Base-by-base conservation (phyloP, 1,140 invertebrate genomes). In the Drosophila pandora region DNA sequence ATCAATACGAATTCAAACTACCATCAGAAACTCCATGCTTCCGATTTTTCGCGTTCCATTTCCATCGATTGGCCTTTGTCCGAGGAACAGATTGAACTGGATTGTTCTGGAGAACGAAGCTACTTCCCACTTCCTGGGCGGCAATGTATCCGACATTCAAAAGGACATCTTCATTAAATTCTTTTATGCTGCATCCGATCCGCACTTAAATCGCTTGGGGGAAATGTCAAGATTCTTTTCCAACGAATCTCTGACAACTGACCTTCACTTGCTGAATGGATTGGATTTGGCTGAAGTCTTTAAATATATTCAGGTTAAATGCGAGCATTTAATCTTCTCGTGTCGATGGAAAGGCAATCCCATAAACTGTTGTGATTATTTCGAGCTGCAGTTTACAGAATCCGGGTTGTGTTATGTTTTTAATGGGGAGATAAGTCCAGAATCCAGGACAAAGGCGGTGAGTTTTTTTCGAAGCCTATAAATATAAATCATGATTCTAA, bases 341-440 rank as follows among this genome's bases (percentile, higher is more conserved):
- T 91, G 90, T 32, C 41, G 21, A 6, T 91, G 90, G 90, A 60
- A 83, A 0, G 52, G 52, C 1, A 64, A 53, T 2, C 28, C 49
- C 0, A 52, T 82, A 0, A 78, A 91, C 23, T 91, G 90, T 21
- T 91, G 90, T 28, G 77, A 91, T 0, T 37, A 79, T 4, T 91
- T 91, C 10, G 71, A 84, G 8, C 12, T 90, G 9, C 61, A 91
- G 43, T 81, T 73, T 34, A 91, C 90, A 1, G 90, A 91, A 21
- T n/a, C 77, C 28, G 90, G 90, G 1, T 56, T 76, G 22, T 91
- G 90, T 41, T 82, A 77, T 39, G 52, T 82, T 0, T 91, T 91
- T 32, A 91, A 91, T 59, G 76, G 90, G 22, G 43, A 21, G 2
- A 54, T 91, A 2, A 82, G 71, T 49, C 9, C 17, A 5, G 49